Evolutionary conservation across 92 coral and sea anemone species (phyloP).

Genomic region (Plumapathes pennacea): DNA sequence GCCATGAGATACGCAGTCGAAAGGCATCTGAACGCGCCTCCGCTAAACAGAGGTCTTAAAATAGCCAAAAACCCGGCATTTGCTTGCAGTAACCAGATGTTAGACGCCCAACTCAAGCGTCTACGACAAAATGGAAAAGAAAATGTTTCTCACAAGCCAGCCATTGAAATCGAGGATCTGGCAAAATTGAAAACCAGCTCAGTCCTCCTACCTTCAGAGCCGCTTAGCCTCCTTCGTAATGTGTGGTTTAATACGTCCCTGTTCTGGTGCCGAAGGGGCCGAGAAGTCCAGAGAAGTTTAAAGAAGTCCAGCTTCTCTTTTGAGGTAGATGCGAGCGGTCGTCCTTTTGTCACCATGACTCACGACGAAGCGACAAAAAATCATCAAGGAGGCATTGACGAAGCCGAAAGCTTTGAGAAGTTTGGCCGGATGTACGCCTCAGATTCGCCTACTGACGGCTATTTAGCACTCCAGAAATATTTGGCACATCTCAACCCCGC

Average conservation of each 20-base stretch:
- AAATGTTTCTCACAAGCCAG: constrained; percentile 43
- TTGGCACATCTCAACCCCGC: no score
- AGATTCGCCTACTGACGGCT: constrained; percentile 19
- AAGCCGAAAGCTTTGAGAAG: constrained; percentile 21
- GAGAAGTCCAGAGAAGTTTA: constrained; percentile 43
- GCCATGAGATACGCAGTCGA: constrained; percentile 44
- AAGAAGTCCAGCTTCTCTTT: constrained; percentile 18
- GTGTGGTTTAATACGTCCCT: constrained; percentile 44
- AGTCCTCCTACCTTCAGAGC: no score
- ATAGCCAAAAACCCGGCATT: constrained; percentile 29
- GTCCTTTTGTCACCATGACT: constrained; percentile 18
- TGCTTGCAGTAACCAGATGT: constrained; percentile 35
- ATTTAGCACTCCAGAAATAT: constrained; percentile 23
- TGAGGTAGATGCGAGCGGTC: constrained; percentile 10
- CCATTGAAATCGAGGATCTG: constrained; percentile 30
- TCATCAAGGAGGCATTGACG: constrained; percentile 37
- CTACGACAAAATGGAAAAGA: constrained; percentile 31
- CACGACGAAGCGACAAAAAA: constrained; percentile 40
- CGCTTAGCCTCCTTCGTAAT: constrained; percentile 30
- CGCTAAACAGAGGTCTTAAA: constrained; percentile 17
- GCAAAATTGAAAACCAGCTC: constrained; percentile 31
- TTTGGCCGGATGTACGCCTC: constrained; percentile 33
- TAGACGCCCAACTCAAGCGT: constrained; percentile 55
- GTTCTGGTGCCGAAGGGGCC: constrained; percentile 56
- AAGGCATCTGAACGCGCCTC: constrained; percentile 42